A percentile compares a stretch with the other conserved stretches of the same genome.
Evolutionary conservation across 2,888 invertebrate genomes (phyloP).

Genomic region (Octodonta nipae): DNA sequence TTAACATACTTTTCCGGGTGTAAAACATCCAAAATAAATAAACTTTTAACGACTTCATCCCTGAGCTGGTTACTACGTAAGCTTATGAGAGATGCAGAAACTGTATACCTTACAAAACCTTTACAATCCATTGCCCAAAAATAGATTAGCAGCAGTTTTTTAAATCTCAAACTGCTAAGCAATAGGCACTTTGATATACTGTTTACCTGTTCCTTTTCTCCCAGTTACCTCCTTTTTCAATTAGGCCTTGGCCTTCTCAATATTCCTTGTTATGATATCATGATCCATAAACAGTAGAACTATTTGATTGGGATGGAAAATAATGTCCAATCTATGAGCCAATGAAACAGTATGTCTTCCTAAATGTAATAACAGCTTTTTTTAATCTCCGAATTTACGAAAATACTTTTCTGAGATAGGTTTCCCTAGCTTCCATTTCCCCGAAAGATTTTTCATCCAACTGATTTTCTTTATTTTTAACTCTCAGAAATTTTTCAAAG

Average conservation of each 20-base stretch:
- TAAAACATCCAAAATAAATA: constrained; percentile 34
- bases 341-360: constrained; percentile 71
- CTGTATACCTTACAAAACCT: constrained; percentile 68
- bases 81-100: constrained; percentile 70
- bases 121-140: constrained; percentile 98
- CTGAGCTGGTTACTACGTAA: constrained; percentile 64
- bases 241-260: constrained; percentile 78
- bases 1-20: constrained; percentile 35
- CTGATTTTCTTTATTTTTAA: constrained; percentile 58
- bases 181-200: constrained; percentile 93
- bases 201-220: constrained; percentile 93
- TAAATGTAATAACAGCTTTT: constrained; percentile 58
- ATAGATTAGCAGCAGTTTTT: constrained; percentile 86
- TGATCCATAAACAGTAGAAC: constrained; percentile 82
- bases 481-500: constrained; percentile 50
- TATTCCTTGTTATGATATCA: constrained; percentile 69
- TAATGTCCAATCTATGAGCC: constrained; percentile 72
- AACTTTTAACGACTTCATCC: constrained; percentile 48
- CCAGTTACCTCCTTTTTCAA: constrained; percentile 99
- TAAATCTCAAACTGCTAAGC: constrained; percentile 91
- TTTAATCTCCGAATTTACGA: constrained; percentile 75
- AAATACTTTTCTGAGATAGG: constrained; percentile 68
- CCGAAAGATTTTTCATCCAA: constrained; percentile 75
- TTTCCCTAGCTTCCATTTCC: constrained; percentile 71
- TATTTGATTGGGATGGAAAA: constrained; percentile 74